These are phyloP conservation scores for Reticulitermes speratus DNA, from an alignment of 1,140 invertebrate genomes.

Conservation along the genomic window DNA sequence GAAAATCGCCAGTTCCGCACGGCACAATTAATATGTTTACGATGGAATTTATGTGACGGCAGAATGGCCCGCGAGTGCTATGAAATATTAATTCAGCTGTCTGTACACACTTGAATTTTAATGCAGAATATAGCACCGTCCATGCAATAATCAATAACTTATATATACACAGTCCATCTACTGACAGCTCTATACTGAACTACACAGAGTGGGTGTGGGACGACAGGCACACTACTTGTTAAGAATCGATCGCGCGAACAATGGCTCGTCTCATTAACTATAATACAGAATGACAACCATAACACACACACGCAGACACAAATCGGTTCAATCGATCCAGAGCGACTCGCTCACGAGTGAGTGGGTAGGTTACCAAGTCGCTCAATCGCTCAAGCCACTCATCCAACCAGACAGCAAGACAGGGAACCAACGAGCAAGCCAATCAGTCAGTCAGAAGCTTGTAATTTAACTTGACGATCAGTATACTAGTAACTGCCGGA, in stretches of 20 bases:
- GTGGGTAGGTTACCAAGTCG: not conserved
- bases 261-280: conserved; percentile 7
- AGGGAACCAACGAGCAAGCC: too few species aligned
- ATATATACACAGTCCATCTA: not conserved
- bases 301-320: not conserved
- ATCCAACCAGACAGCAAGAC: too few species aligned
- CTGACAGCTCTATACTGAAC: not conserved
- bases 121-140: not conserved
- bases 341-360: not conserved
- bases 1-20: not conserved
- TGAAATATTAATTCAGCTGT: not conserved
- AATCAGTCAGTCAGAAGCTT: too few species aligned
- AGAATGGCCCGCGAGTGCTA: not conserved
- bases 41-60: not conserved
- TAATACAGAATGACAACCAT: conserved; percentile 1
- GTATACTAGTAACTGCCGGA: too few species aligned
- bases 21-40: not conserved
- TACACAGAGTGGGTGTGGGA: not conserved
- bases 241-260: not conserved
- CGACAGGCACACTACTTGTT: not conserved
- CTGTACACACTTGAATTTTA: conserved; percentile 17
- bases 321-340: not conserved
- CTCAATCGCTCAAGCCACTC: not conserved
- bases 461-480: too few species aligned
- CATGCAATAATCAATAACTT: not conserved